These are phyloP conservation scores for Dicaeum eximium DNA, from an alignment of 2,113 vertebrate genomes.

Conservation along the genomic window DNA sequence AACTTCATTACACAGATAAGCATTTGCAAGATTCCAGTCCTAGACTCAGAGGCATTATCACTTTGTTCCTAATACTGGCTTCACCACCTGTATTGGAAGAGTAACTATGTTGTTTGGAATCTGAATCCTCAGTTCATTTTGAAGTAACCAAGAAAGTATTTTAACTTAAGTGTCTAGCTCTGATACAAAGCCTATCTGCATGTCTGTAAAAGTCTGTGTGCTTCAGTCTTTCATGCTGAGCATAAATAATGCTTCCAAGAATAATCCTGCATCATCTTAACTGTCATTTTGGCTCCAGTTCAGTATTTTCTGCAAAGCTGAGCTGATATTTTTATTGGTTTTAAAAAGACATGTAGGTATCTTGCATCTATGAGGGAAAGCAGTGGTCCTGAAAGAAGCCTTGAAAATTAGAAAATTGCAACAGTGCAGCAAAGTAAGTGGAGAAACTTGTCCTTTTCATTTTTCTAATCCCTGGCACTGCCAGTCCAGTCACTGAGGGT, in stretches of 20 bases:
- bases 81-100: not conserved
- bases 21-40: not conserved
- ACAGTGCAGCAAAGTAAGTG: not conserved
- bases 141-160: not conserved
- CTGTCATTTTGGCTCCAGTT: not conserved
- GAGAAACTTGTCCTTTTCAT: not conserved
- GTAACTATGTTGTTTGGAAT: not conserved
- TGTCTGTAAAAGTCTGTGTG: not conserved
- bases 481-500: not conserved
- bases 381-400: not conserved
- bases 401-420: not conserved
- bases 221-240: not conserved
- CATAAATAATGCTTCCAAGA: conserved; percentile 27
- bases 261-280: not conserved
- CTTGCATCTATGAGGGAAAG: not conserved
- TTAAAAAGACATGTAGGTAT: not conserved
- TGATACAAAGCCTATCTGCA: not conserved
- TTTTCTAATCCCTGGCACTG: not conserved
- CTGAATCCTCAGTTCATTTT: not conserved
- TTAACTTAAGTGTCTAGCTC: not conserved
- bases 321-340: not conserved
- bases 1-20: not conserved
- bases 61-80: not conserved
- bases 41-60: not conserved
- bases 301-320: not conserved